phyloP scores from a whole-genome alignment of 2,113 vertebrate species.

The Entomyzon cyanotis region DNA sequence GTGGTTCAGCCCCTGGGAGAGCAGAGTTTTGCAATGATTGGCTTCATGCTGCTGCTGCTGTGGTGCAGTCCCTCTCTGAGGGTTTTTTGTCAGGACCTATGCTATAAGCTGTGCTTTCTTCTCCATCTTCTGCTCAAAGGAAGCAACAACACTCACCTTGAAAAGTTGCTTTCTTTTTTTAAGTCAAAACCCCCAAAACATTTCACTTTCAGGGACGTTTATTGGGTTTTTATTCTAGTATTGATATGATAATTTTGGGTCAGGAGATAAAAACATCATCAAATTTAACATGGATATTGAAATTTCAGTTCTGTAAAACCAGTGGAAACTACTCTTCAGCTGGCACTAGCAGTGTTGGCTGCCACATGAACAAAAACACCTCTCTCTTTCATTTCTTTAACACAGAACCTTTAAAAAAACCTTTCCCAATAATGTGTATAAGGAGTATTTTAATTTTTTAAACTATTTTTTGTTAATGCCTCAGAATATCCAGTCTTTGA shows the following conservation, averaged over 20 bases:
- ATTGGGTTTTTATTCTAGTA: background rate
- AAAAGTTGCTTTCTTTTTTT: background rate
- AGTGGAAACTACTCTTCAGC: background rate
- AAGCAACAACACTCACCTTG: background rate
- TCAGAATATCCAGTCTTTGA: background rate
- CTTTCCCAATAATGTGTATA: background rate
- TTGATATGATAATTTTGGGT: background rate
- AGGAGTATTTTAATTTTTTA: background rate
- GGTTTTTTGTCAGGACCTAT: background rate
- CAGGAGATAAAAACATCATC: background rate
- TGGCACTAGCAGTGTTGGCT: background rate
- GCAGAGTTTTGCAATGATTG: background rate
- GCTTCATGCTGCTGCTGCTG: background rate
- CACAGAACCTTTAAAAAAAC: background rate
- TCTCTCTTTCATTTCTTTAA: background rate
- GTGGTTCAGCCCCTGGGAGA: rapidly evolving
- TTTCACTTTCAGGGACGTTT: background rate
- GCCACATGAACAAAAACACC: background rate
- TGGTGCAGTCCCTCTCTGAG: background rate
- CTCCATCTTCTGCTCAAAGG: background rate
- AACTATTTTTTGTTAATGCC: background rate
- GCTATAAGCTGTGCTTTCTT: background rate
- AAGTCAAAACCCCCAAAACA: background rate
- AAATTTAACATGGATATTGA: background rate
- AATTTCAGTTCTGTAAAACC: background rate